These are phyloP conservation scores for Scomber japonicus DNA, from an alignment of 2,113 vertebrate genomes.

Conservation along the genomic window DNA sequence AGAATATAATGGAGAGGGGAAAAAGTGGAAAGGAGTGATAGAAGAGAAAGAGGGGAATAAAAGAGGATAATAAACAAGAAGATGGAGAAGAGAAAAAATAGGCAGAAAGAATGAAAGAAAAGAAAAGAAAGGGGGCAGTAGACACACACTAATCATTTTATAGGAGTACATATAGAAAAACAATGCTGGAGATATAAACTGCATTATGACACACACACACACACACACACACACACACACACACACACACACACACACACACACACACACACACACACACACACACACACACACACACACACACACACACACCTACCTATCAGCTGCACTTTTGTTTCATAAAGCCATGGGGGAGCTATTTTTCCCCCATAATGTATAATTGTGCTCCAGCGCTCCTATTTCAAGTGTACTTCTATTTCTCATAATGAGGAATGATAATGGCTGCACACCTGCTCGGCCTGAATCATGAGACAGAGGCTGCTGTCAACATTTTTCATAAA, in stretches of 20 bases:
- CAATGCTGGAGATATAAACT: neutral
- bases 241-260: neutral
- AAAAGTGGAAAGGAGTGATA: no score
- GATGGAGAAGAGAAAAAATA: no score
- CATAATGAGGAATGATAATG: slow-evolving; percentile 66
- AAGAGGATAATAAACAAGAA: no score
- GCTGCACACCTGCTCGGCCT: slow-evolving; percentile 57
- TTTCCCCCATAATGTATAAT: slow-evolving; percentile 37
- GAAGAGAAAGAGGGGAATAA: no score
- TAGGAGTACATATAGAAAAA: neutral
- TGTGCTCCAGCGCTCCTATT: slow-evolving; percentile 39
- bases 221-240: no score
- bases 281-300: no score
- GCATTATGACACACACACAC: neutral
- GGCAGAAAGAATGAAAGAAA: no score
- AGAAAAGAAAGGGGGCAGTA: no score
- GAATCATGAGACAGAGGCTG: slow-evolving; percentile 50
- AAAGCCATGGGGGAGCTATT: slow-evolving; percentile 35
- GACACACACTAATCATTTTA: neutral
- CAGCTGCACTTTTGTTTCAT: slow-evolving; percentile 30
- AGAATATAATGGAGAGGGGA: no score
- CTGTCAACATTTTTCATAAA: slow-evolving; percentile 43
- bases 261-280: neutral
- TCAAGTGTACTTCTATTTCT: slow-evolving; percentile 57
- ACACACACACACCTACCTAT: neutral